A percentile compares a stretch with the other conserved stretches of the same genome.
Conservation (phyloP, 2,113 vertebrate genomes). For the Caloenas nicobarica region DNA sequence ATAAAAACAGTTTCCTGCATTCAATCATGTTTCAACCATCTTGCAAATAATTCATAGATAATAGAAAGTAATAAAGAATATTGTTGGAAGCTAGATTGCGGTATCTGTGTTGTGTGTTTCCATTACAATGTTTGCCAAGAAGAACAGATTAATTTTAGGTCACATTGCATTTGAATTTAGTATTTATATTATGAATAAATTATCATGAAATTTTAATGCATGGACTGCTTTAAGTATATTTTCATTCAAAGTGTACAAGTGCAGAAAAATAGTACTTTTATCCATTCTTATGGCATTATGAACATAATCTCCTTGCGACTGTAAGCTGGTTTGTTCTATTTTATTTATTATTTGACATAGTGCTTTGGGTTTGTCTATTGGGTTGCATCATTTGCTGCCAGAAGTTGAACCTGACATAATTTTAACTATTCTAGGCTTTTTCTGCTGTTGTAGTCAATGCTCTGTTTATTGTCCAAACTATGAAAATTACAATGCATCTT, state of each 20-base stretch:
- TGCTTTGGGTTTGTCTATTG: not conserved
- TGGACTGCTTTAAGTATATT: not conserved
- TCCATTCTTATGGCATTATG: conserved; percentile 39
- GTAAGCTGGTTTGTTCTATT: conserved; percentile 43
- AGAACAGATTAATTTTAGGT: not conserved
- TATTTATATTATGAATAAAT: not conserved
- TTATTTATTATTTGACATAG: conserved; percentile 44
- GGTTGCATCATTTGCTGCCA: not conserved
- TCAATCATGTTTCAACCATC: not conserved
- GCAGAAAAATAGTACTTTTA: conserved; percentile 46
- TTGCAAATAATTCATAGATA: not conserved
- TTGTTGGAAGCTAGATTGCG: not conserved
- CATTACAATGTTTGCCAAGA: not conserved
- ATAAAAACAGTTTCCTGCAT: not conserved
- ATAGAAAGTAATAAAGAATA: not conserved
- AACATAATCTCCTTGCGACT: conserved; percentile 46
- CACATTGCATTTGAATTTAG: not conserved
- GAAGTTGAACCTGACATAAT: not conserved
- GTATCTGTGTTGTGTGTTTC: not conserved
- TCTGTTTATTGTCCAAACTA: not conserved
- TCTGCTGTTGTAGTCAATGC: not conserved
- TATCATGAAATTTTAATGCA: not conserved
- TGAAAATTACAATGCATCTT: not conserved
- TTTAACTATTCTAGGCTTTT: not conserved
- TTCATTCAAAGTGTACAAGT: not conserved